Base-by-base conservation (phyloP, 2,888 invertebrate genomes). In the Vanessa cardui region DNA sequence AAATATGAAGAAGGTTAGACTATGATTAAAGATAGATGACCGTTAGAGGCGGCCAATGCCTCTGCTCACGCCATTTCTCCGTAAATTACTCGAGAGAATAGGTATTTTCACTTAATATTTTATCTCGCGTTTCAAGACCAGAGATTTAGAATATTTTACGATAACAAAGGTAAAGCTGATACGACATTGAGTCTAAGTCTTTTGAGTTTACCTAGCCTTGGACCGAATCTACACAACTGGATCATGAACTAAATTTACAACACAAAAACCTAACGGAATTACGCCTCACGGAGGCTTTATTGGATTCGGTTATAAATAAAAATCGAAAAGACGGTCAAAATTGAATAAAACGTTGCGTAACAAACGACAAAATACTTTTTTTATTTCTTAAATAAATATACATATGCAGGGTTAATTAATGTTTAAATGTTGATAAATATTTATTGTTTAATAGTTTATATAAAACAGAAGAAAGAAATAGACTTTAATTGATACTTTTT, bases 41-140 rank as follows among this genome's bases (percentile, higher is more conserved):
- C 39, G 39, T 83, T 85, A 85, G 79, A 77, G 77, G 76, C 77
- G 78, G 78, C 77, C 77, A 78, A 81, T 81, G 78, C 79, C 74
- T 78, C 79, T 76, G 78, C 76, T 77, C 82, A 82, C 76, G 73
- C 84, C 85, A 86, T 87, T 87, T 86, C 83, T 75, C 76, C 80
- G 79, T 80, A 86, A 87, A 87, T 85, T 86, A 82, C 77, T 78
- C 78, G 81, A 77, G 79, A 77, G 77, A 78, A 74, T 72, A 78
- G 78, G 16, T 18, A 83, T 83, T 20, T 18, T 80, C 79, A 74
- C 77, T 73, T 79, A 76, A 80, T 79, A 78, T 77, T 78, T 76
- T 76, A 79, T 78, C 78, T 78, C 12, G 77, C 76, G 77, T 76
- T 64, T 18, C 54, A 60, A 20, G 21, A 31, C 58, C 45, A 73